Conservation (phyloP, 2,888 invertebrate genomes). For the Eupithecia subfuscata region DNA sequence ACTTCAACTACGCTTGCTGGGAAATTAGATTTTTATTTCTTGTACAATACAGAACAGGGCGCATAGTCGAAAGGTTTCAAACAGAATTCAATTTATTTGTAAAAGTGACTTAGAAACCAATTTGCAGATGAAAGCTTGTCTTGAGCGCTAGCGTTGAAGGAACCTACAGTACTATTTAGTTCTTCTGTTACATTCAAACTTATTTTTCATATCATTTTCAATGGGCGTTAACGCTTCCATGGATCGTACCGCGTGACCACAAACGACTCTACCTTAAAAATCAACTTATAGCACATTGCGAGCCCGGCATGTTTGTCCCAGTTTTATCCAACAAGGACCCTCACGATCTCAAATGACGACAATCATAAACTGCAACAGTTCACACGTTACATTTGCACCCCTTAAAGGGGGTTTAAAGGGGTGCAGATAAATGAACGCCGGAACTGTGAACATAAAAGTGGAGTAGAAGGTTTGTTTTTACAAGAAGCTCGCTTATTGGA, state of each 20-base stretch:
- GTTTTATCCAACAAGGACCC: conserved; percentile 8
- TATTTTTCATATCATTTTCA: background rate
- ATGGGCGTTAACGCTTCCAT: background rate
- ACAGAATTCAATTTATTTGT: conserved; percentile 31
- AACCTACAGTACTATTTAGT: background rate
- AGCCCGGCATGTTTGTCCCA: background rate
- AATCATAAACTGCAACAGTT: conserved; percentile 54
- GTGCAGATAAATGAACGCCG: conserved; percentile 46
- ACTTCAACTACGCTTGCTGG: background rate
- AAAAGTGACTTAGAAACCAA: conserved; percentile 26
- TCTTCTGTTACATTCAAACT: background rate
- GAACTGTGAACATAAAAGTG: conserved; percentile 48
- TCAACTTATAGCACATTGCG: background rate
- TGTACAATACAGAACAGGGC: conserved; percentile 1
- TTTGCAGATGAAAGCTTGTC: conserved; percentile 22
- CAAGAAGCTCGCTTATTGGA: conserved; percentile 54
- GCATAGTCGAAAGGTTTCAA: conserved; percentile 18
- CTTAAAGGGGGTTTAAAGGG: conserved; percentile 7
- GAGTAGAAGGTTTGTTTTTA: conserved; percentile 55
- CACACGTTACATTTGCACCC: conserved; percentile 33
- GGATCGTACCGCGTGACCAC: background rate
- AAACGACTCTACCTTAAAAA: background rate
- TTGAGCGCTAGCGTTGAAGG: conserved; percentile 10
- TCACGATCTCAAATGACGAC: conserved; percentile 44
- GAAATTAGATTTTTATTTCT: conserved; percentile 7